A percentile compares a stretch with the other conserved stretches of the same genome.
Conservation (phyloP, 2,888 invertebrate genomes). For the Calameuta idolon region DNA sequence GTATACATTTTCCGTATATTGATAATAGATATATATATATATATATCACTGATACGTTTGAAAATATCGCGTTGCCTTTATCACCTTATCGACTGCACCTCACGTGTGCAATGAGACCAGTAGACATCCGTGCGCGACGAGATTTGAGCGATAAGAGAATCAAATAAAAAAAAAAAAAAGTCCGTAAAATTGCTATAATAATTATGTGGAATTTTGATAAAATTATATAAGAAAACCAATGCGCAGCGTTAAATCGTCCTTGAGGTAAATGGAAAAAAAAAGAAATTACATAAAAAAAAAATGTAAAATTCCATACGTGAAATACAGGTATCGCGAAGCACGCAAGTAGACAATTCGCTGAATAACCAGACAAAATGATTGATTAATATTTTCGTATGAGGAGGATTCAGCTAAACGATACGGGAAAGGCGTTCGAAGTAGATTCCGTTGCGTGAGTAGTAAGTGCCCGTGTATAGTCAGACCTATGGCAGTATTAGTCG, state of each 20-base stretch:
- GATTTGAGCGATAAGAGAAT: not conserved
- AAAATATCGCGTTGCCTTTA: not conserved
- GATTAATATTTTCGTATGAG: not conserved
- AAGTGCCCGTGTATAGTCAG: not conserved
- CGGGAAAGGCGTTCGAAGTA: not conserved
- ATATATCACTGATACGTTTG: not conserved
- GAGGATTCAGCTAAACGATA: not conserved
- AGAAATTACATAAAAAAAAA: too few species aligned
- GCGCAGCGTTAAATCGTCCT: not conserved
- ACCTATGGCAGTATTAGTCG: not conserved
- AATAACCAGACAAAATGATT: not conserved
- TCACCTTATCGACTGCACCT: not conserved
- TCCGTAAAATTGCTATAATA: too few species aligned
- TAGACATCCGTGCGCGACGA: not conserved
- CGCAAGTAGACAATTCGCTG: not conserved
- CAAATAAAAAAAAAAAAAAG: not conserved
- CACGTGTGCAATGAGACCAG: not conserved
- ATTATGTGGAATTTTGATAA: too few species aligned
- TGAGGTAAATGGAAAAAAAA: not conserved
- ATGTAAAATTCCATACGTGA: not conserved
- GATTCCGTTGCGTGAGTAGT: not conserved
- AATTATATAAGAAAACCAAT: too few species aligned
- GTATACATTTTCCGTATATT: not conserved
- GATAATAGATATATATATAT: not conserved
- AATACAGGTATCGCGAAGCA: not conserved